Base-by-base conservation (phyloP, 2,888 invertebrate species). In the Ligdia adustata region DNA sequence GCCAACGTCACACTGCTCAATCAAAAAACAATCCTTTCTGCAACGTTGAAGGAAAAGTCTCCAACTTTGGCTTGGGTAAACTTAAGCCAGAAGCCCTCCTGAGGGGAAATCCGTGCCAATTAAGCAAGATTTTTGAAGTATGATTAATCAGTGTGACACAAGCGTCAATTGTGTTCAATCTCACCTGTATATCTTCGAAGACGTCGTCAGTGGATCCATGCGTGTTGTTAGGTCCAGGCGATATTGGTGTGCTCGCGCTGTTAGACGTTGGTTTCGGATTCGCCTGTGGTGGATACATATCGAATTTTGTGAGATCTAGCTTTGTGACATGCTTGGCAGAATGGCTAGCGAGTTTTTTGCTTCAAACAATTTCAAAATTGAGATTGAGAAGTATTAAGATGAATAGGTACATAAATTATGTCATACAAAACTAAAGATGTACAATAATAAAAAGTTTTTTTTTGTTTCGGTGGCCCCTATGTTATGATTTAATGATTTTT, bases 151-250 rank as follows among this genome's bases (percentile, higher is more conserved):
- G n/a, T n/a, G n/a, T n/a, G n/a, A n/a, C n/a, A n/a, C n/a, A n/a
- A n/a, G n/a, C n/a, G n/a, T n/a, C n/a, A n/a, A n/a, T 22, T 6
- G 16, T n/a, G 12, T 7, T 15, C 9, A 27, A 73, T 13, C 20
- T 79, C 72, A 91, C 91, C 90, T 89, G 90, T 45, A 86, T 85
- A 52, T 87, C 84, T 51, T 89, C 90, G 77, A 89, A 91, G 12
- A 89, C 89, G 66, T 91, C 89, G 72, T 90, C 89, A 56, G 64
- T 83, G 59, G 89, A 88, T 58, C 82, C 82, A 75, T 89, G 85
- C 55, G 79, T 69, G 77, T 83, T 82, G 74, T 75, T 76, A 49
- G 79, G 76, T 66, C 77, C 75, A 58, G 87, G 79, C 47, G 83
- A 80, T 72, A 86, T 60, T 51, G 89, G 87, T 56, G 89, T 88